A percentile compares a stretch with the other conserved stretches of the same genome.
Conservation (phyloP, 2,113 vertebrate genomes). For the Raphicerus campestris region DNA sequence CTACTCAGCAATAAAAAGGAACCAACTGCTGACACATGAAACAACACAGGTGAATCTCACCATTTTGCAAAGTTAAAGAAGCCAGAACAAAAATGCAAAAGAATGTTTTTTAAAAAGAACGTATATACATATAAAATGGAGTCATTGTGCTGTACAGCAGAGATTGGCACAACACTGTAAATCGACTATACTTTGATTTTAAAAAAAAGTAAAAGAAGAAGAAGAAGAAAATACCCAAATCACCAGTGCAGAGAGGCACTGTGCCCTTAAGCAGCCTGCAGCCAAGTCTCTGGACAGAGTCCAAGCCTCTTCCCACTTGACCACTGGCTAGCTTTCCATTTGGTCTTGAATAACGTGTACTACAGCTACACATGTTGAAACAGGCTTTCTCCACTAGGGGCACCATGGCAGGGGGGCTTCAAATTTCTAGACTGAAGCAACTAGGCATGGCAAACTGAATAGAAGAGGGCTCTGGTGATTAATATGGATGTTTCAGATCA, state of each 20-base stretch:
- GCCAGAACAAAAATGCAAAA: neutral
- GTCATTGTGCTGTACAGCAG: neutral
- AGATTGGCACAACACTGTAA: neutral
- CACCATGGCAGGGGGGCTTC: neutral
- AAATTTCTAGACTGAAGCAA: neutral
- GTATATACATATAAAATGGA: neutral
- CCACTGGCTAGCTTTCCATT: neutral
- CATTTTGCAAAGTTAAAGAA: neutral
- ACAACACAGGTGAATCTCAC: neutral
- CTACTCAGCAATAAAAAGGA: neutral
- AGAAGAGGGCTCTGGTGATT: neutral
- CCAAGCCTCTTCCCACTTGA: neutral
- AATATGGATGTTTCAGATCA: neutral
- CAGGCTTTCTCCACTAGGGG: neutral
- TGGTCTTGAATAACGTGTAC: neutral
- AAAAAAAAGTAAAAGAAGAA: neutral
- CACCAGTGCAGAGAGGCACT: neutral
- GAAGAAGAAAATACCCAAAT: neutral
- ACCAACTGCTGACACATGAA: neutral
- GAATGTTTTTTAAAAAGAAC: neutral
- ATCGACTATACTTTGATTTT: rapidly evolving
- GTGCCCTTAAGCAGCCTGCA: neutral
- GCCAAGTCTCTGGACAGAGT: neutral
- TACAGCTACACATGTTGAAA: neutral
- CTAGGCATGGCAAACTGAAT: neutral